Percentiles rank a stretch among this genome's conserved stretches.
phyloP scores from a whole-genome alignment of 1,140 invertebrate species.

The Marisa cornuarietis region DNA sequence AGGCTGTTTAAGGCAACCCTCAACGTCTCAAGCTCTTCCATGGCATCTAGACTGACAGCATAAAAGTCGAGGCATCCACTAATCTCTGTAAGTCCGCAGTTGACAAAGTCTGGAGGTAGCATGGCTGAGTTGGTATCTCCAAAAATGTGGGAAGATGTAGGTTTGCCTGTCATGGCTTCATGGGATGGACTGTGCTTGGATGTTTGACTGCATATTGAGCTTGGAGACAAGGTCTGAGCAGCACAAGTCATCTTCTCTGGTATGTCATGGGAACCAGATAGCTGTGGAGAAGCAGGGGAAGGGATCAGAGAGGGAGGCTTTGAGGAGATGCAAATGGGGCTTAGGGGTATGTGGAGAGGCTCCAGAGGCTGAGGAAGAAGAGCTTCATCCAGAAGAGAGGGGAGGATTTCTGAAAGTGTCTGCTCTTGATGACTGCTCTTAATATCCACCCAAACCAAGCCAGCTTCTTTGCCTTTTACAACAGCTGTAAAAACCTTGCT shows the following conservation, averaged over 20 bases:
- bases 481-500: no score
- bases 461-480: neutral
- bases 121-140: neutral
- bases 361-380: neutral
- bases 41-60: neutral
- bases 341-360: neutral
- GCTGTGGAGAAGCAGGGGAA: no score
- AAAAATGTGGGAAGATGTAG: no score
- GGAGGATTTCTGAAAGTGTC: neutral
- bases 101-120: constrained; percentile 2
- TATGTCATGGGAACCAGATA: no score
- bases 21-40: constrained; percentile 8
- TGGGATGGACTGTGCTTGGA: no score
- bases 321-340: no score
- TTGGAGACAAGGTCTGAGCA: no score
- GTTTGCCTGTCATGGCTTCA: no score
- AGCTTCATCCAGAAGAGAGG: neutral
- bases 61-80: constrained; percentile 9
- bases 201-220: no score
- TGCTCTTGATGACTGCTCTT: neutral
- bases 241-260: no score
- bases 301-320: no score
- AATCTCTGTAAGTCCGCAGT: constrained; percentile 17
- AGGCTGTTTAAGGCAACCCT: neutral
- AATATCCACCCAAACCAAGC: constrained; percentile 14